phyloP scores from a whole-genome alignment of 2,888 invertebrate genomes.

The Boloria selene region DNA sequence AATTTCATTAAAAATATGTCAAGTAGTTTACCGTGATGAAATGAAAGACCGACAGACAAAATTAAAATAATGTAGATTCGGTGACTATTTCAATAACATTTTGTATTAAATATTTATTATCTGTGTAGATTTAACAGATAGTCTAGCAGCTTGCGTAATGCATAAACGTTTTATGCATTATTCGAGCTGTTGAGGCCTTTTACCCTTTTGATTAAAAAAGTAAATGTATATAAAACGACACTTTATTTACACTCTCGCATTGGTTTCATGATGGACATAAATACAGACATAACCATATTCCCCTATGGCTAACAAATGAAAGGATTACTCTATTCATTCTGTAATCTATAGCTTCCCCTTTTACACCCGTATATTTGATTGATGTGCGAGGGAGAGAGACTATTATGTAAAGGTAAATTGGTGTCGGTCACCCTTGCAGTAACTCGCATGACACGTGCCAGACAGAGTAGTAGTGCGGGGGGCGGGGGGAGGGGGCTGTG shows the following conservation, averaged over 20 bases:
- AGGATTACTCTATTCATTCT: constrained; percentile 38
- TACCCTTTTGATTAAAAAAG: constrained; percentile 2
- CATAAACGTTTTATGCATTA: no score
- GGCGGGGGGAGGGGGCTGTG: constrained; percentile 41
- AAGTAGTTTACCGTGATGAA: no score
- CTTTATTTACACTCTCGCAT: constrained; percentile 12
- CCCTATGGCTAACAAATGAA: constrained; percentile 35
- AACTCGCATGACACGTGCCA: constrained; percentile 70
- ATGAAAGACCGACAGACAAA: no score
- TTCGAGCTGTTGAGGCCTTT: not conserved
- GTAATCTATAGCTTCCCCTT: constrained; percentile 32
- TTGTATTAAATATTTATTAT: no score
- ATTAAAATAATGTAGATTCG: no score
- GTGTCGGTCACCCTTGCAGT: constrained; percentile 64
- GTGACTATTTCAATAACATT: no score
- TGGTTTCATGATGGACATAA: constrained; percentile 34
- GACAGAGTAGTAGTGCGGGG: constrained; percentile 57
- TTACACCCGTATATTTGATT: constrained; percentile 18
- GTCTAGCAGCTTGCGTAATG: no score
- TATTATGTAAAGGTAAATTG: constrained; percentile 68
- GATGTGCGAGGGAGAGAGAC: constrained; percentile 41
- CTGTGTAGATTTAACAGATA: no score
- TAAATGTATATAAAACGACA: constrained; percentile 9
- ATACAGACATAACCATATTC: constrained; percentile 21
- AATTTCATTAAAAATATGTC: no score